Conservation (phyloP, 2,797 vertebrate species). For the Sciurus carolinensis region DNA sequence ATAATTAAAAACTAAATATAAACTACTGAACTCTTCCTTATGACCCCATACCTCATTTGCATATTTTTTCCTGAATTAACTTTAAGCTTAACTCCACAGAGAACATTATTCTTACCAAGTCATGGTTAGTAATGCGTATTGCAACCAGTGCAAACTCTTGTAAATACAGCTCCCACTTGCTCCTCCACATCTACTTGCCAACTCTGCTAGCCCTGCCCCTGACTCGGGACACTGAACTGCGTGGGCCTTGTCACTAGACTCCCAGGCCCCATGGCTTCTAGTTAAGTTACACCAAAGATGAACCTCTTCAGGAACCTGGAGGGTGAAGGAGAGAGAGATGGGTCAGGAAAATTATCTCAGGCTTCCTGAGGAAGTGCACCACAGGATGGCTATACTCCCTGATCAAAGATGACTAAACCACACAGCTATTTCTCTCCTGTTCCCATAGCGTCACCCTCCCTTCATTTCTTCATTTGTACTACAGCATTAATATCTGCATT, state of each 20-base stretch:
- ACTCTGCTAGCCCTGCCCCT: background rate
- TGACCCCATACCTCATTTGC: background rate
- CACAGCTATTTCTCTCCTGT: background rate
- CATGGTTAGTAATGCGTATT: background rate
- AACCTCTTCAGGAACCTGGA: background rate
- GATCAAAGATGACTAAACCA: background rate
- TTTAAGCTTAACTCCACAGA: background rate
- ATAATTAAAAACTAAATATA: background rate
- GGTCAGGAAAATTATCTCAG: background rate
- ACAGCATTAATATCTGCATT: background rate
- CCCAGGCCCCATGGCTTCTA: background rate
- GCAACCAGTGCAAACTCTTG: background rate
- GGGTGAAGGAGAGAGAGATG: background rate
- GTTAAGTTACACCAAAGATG: background rate
- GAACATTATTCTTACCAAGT: background rate
- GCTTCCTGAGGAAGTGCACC: background rate
- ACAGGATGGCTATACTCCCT: background rate
- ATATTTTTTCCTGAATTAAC: background rate
- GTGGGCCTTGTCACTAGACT: background rate
- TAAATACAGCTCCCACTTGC: background rate
- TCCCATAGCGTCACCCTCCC: background rate
- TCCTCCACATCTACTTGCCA: no score
- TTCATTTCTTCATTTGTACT: background rate
- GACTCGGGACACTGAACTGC: no score
- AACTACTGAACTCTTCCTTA: background rate